A percentile compares a stretch with the other conserved stretches of the same genome.
These are phyloP conservation scores for Xestobium rufovillosum DNA, from an alignment of 2,888 invertebrate species.

Conservation along the genomic window DNA sequence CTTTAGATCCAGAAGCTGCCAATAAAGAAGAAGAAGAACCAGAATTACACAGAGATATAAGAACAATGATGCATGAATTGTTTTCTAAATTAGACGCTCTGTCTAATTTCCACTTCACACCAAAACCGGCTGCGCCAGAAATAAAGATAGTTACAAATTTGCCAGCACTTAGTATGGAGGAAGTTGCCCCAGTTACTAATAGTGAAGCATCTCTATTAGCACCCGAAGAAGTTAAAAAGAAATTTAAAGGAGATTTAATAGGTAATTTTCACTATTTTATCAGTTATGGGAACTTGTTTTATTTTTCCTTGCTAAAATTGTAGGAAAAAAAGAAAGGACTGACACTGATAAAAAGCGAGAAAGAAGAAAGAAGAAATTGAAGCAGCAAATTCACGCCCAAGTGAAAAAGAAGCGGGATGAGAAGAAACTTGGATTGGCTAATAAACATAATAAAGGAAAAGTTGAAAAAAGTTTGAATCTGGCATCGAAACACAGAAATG, in stretches of 20 bases:
- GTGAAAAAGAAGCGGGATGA: conserved; percentile 46
- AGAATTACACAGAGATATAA: conserved; percentile 71
- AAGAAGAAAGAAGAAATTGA: conserved; percentile 76
- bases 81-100: conserved; percentile 86
- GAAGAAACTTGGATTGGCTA: conserved; percentile 47
- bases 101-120: conserved; percentile 91
- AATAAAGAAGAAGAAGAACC: conserved; percentile 60
- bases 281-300: conserved; percentile 9
- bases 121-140: conserved; percentile 78
- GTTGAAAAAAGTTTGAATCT: conserved; percentile 55
- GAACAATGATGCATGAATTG: conserved; percentile 62
- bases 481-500: conserved; percentile 57
- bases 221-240: conserved; percentile 79
- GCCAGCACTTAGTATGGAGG: conserved; percentile 89
- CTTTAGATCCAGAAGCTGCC: conserved; percentile 47
- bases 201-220: conserved; percentile 81
- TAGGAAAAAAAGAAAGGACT: conserved; percentile 68
- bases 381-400: conserved; percentile 54
- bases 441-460: conserved; percentile 51
- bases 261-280: conserved; percentile 24
- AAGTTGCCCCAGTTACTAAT: conserved; percentile 85
- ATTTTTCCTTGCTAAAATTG: conserved; percentile 30
- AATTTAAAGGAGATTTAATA: conserved; percentile 48
- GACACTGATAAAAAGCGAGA: conserved; percentile 84
- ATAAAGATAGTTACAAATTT: conserved; percentile 84